Conservation (phyloP, 2,113 vertebrate genomes). For the Kobus ellipsiprymnus region DNA sequence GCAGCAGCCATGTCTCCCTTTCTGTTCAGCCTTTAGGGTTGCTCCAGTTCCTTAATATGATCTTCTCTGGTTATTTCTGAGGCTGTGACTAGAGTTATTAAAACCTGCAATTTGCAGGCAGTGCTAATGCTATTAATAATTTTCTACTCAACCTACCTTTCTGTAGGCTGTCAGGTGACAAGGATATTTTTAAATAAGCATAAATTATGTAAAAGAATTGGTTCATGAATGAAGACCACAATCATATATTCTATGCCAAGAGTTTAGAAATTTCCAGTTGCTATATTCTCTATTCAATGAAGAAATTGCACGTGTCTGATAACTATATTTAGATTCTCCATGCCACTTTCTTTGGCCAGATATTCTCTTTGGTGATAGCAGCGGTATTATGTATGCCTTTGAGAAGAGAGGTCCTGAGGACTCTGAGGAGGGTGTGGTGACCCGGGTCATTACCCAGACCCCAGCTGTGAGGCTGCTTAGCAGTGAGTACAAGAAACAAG, state of each 20-base stretch:
- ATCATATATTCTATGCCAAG: conserved; percentile 24
- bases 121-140: conserved; percentile 27
- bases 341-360: background rate
- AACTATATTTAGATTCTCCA: conserved; percentile 18
- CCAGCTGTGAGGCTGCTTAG: background rate
- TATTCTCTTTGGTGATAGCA: background rate
- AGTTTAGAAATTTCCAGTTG: background rate
- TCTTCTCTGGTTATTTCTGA: conserved; percentile 48
- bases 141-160: conserved; percentile 50
- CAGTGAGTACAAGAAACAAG: background rate
- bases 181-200: conserved; percentile 35
- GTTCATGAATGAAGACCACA: conserved; percentile 39
- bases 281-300: background rate
- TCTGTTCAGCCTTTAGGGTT: background rate
- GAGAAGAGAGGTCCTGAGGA: background rate
- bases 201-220: conserved; percentile 29
- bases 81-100: conserved; percentile 43
- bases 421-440: background rate
- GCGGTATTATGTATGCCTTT: background rate
- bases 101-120: conserved; percentile 52
- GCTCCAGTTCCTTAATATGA: conserved; percentile 37
- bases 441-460: background rate
- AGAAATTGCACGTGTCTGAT: background rate
- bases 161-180: background rate
- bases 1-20: background rate